phyloP scores from a whole-genome alignment of 2,888 invertebrate genomes.

The Drosophila eohydei region DNA sequence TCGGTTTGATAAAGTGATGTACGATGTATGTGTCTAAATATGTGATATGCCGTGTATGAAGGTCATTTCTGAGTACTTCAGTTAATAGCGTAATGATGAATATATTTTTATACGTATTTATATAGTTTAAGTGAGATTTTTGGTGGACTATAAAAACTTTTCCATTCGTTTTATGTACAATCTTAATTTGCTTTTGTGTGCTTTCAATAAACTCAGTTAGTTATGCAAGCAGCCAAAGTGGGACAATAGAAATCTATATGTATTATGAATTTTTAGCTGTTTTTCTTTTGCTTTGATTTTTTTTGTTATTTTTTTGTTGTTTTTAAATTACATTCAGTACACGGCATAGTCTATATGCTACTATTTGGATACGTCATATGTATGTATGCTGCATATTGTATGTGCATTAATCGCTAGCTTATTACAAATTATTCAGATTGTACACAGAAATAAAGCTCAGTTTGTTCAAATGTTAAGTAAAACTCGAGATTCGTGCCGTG shows the following conservation, averaged over 20 bases:
- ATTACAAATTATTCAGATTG: slow-evolving; percentile 41
- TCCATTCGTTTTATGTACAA: slow-evolving; percentile 46
- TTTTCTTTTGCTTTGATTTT: slow-evolving; percentile 1
- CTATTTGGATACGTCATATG: slow-evolving; percentile 76
- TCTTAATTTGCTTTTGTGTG: slow-evolving; percentile 16
- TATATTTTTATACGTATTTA: slow-evolving; percentile 21
- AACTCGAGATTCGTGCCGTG: slow-evolving; percentile 66
- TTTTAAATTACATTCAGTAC: slow-evolving; percentile 53
- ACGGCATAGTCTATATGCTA: slow-evolving; percentile 59
- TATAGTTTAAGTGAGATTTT: slow-evolving; percentile 15
- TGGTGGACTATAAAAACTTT: slow-evolving; percentile 26
- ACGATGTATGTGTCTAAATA: slow-evolving; percentile 23
- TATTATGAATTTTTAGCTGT: not conserved
- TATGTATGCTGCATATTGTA: slow-evolving; percentile 47
- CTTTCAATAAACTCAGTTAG: slow-evolving; percentile 9
- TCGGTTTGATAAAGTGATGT: slow-evolving; percentile 33
- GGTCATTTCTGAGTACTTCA: slow-evolving; percentile 25
- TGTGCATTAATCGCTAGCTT: slow-evolving; percentile 48
- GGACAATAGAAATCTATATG: slow-evolving; percentile 12
- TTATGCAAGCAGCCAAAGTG: slow-evolving; percentile 18
- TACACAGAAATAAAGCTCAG: slow-evolving; percentile 68
- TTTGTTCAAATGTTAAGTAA: slow-evolving; percentile 59
- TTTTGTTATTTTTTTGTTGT: slow-evolving; percentile 20
- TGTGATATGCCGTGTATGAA: slow-evolving; percentile 41
- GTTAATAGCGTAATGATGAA: slow-evolving; percentile 26